Evolutionary conservation across 2,797 vertebrate genomes (phyloP).

Genomic region (Helarctos malayanus): DNA sequence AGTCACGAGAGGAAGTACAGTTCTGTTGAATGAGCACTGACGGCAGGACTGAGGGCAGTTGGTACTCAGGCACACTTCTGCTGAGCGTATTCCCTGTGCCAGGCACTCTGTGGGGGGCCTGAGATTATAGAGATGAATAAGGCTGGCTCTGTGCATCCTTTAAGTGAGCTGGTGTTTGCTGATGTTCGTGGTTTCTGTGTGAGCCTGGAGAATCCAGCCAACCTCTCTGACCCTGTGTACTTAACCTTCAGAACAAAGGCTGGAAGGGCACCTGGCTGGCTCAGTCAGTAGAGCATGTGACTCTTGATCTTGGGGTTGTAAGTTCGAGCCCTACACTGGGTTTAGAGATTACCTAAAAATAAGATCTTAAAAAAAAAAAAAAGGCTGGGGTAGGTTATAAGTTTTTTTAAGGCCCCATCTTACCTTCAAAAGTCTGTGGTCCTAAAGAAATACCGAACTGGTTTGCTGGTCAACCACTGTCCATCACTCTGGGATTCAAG

Average conservation of each 20-base stretch:
- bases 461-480: background rate
- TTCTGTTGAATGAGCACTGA: background rate
- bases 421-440: background rate
- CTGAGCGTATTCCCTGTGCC: background rate
- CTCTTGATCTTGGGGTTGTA: background rate
- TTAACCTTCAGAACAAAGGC: background rate
- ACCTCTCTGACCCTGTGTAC: background rate
- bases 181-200: background rate
- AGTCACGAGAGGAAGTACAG: background rate
- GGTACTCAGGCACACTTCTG: rapidly evolving
- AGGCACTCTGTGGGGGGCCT: background rate
- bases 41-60: background rate
- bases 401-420: background rate
- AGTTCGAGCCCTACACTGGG: background rate
- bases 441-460: background rate
- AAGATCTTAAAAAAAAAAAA: background rate
- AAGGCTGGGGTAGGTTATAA: background rate
- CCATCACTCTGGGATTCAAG: background rate
- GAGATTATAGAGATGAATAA: background rate
- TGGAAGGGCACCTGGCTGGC: background rate
- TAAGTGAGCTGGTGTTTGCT: background rate
- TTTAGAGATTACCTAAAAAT: background rate
- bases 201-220: conserved; percentile 1
- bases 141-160: background rate
- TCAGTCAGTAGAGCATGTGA: background rate